Base-by-base conservation (phyloP, 1,140 invertebrate species). In the Himalopsyche phryganea region DNA sequence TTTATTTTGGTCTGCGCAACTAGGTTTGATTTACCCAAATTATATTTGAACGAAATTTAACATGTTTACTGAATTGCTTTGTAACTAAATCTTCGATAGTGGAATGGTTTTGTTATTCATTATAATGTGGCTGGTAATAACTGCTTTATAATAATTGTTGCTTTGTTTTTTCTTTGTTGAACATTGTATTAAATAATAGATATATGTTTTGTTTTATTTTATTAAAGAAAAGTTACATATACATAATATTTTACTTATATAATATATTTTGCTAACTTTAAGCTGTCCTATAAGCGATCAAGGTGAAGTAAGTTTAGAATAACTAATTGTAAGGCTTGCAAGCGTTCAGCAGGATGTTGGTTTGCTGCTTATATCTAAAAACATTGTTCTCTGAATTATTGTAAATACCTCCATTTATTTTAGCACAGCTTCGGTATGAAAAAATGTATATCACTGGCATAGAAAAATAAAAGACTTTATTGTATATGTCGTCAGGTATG, bases 381-480 rank as follows among this genome's bases (percentile, higher is more conserved):
- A 28, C 23, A 28, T 28, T 28, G 23, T 44, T 44, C 35, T 51
- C 44, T 17, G 20, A 52, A 48, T 45, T 52, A 51, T 54, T 32
- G 47, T 49, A 15, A 52, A 40, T 20, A 36, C 35, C 17, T 41
- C 17, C 42, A 53, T 23, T 41, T 40, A 20, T 47, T 53, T 40
- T 44, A 41, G 45, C 45, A 48, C 53, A 56, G 53, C 53, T 56
- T 54, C 38, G 11, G 38, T 40, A 15, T 49, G 45, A 49, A 54
- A 55, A 54, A 51, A 52, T 41, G 48, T 55, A 50, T 40, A 60
- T 53, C 36, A 60, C 51, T 50, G 50, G 46, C 50, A 47, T 63
- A 63, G 56, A 63, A 63, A 63, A 63, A 63, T 63, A 63, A 55
- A 63, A 50, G 45, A 62, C 58, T 54, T 52, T 50, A 59, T 36